Evolutionary conservation across 2,888 invertebrate genomes (phyloP), one percentile per base, ranked within the genome.

Genomic region (Meloe dianella): DNA sequence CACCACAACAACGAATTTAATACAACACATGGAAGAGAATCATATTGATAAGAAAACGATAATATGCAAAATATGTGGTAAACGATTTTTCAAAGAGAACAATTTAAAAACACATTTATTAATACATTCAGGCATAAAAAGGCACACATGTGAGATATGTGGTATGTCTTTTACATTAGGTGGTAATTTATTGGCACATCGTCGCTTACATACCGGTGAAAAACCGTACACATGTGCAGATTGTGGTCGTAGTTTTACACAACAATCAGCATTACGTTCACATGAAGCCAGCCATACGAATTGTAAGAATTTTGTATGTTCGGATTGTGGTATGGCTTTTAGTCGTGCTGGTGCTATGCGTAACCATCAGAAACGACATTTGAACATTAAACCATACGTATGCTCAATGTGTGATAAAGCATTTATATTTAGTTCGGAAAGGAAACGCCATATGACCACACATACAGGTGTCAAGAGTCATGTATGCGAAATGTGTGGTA

Each of bases 401-500:
- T 78, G 78, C 61, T 51, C 63, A 1, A 60, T 76, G 60, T 78
- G 78, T 57, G 71, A 64, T 6, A 72, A 71, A 60, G 68, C 65
- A 17, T 78, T 78, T 63, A 71, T 71, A 20, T 72, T 72, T 51
- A 75, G 73, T 60, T 65, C 68, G 1, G 75, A 77, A 59, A 62
- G 71, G 20, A 77, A 76, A 63, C 67, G 74, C 27, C 78, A 78
- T 58, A 76, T 74, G 75, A 65, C 59, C 20, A 73, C 73, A 7
- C 78, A 78, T 56, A 74, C 76, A 0, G 77, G 77, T 0, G 72
- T 70, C 32, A 77, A 73, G 62, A 73, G 72, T 27, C 67, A 71
- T 61, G 59, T 58, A 27, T 88, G 88, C 70, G 86, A 86, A 61
- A 61, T 78, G 9, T 83, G 88, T 75, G 87, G 86, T 2, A 87